Conservation (phyloP, 2,888 invertebrate species). For the Mimas tiliae region DNA sequence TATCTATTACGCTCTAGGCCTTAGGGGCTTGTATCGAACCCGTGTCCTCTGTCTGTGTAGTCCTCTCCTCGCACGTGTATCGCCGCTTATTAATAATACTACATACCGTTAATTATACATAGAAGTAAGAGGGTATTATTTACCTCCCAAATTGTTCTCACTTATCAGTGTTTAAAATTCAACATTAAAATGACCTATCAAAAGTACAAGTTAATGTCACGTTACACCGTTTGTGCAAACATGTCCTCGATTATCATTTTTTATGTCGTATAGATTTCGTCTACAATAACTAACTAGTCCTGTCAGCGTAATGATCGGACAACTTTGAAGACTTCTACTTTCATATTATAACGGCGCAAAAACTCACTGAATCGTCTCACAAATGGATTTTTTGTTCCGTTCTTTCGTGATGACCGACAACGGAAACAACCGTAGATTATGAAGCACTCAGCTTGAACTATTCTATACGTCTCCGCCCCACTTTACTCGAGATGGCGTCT, state of each 20-base stretch:
- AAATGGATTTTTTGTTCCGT: constrained; percentile 52
- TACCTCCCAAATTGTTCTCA: too few relatives aligned
- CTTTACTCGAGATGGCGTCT: constrained; percentile 40
- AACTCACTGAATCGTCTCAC: constrained; percentile 39
- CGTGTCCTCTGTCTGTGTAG: too few relatives aligned
- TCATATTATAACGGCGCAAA: constrained; percentile 57
- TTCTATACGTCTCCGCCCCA: constrained; percentile 50
- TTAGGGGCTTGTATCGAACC: too few relatives aligned
- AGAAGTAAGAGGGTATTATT: too few relatives aligned
- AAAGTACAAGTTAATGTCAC: constrained; percentile 37
- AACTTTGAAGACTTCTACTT: constrained; percentile 54
- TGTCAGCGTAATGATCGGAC: constrained; percentile 44
- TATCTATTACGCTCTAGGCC: too few relatives aligned
- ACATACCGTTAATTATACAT: too few relatives aligned
- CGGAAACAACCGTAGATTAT: constrained; percentile 54
- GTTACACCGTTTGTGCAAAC: constrained; percentile 39
- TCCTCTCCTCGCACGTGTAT: too few relatives aligned
- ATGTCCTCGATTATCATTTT: constrained; percentile 42
- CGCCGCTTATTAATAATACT: too few relatives aligned
- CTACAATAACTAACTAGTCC: constrained; percentile 39
- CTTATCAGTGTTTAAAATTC: background rate
- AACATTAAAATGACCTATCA: constrained; percentile 25
- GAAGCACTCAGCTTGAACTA: constrained; percentile 49
- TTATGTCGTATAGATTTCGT: constrained; percentile 31
- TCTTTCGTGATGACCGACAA: constrained; percentile 45